Evolutionary conservation across 2,113 vertebrate species (phyloP), one percentile per base, ranked within the genome.

Genomic region (Dicentrarchus labrax): DNA sequence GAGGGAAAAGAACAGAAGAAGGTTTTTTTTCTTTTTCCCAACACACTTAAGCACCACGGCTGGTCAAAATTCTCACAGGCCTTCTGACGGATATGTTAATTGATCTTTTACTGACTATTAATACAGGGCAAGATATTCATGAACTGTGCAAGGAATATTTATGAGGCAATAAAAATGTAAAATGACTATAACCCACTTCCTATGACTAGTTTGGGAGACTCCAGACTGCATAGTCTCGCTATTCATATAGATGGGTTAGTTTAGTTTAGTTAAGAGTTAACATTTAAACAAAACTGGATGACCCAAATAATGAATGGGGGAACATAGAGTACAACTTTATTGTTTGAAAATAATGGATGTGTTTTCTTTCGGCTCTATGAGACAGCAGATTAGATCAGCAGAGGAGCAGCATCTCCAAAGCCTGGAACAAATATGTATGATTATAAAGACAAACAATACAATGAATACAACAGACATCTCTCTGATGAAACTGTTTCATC

Each of bases 31-130:
- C 8, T 30, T 50, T 11, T 36, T 51, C 15, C 61, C 41, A 22
- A 1, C 48, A 38, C 60, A 71, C 30, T 53, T 69, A 1, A 72
- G 65, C 16, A 56, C 53, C 45, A 51, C 2, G 19, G n/a, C 73
- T 92, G 75, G 73, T 88, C 43, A 81, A 83, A 86, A 86, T 48
- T 91, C 89, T 90, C 80, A 78, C 50, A 75, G 83, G 81, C 71
- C 73, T 76, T 69, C 64, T 70, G 79, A 89, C 80, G 90, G 90
- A 93, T 91, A 94, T 94, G 94, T 90, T 95, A 95, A 95, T 94
- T 94, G 91, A 92, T 95, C 89, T 89, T 93, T 94, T 92, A 90
- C 88, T 90, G 89, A 90, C 88, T 91, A 91, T 91, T 92, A 92
- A 94, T 92, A 91, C 87, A 68, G 85, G 75, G 70, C 72, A 90